phyloP scores from a whole-genome alignment of 2,888 invertebrate genomes.

The Melanchra persicariae region DNA sequence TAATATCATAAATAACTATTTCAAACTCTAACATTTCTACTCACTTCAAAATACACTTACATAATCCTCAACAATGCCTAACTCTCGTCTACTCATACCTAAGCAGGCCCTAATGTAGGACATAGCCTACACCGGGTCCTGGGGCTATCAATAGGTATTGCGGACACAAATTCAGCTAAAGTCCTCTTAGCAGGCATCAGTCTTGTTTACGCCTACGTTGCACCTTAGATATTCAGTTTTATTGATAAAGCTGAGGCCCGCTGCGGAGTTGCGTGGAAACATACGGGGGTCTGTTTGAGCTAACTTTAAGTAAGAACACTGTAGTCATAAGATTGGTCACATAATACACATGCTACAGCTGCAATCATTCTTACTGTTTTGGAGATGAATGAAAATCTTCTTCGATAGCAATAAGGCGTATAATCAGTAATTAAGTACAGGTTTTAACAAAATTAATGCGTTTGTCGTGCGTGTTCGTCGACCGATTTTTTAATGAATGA shows the following conservation, averaged over 20 bases:
- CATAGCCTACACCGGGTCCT: conserved; percentile 48
- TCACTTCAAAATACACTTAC: conserved; percentile 13
- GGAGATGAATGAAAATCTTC: too few relatives aligned
- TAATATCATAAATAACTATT: too few relatives aligned
- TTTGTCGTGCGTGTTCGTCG: too few relatives aligned
- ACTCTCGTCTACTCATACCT: conserved; percentile 17
- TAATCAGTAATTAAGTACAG: too few relatives aligned
- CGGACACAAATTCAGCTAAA: conserved; percentile 57
- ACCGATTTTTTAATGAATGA: too few relatives aligned
- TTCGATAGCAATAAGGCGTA: too few relatives aligned
- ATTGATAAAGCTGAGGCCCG: conserved; percentile 68
- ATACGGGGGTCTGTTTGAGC: conserved; percentile 24
- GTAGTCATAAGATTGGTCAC: too few relatives aligned
- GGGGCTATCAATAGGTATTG: conserved; percentile 60
- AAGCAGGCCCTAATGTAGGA: conserved; percentile 55
- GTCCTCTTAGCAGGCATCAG: conserved; percentile 63
- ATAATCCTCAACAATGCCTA: conserved; percentile 26
- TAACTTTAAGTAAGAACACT: neutral
- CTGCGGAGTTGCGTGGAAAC: conserved; percentile 45
- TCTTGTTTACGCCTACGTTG: conserved; percentile 71
- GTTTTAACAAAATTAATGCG: too few relatives aligned
- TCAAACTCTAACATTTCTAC: neutral
- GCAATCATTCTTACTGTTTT: too few relatives aligned
- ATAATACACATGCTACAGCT: too few relatives aligned
- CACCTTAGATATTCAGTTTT: conserved; percentile 71